Evolutionary conservation across 2,888 invertebrate species (phyloP), one percentile per base, ranked within the genome.

Genomic region (Leptopilina drosophilae): DNA sequence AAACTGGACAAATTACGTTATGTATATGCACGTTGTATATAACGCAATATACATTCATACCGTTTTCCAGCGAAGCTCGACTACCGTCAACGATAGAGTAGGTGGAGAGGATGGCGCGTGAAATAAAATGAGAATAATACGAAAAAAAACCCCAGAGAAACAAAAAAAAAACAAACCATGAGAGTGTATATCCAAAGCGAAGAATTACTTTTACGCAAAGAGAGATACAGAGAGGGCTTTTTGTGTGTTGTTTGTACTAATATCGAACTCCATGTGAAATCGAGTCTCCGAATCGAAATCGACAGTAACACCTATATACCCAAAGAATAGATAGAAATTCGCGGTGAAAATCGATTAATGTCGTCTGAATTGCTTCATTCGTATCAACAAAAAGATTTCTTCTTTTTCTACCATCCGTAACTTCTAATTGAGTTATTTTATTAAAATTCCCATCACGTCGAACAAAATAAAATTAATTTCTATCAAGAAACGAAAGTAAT

Each of bases 131-230:
- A 81, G 78, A 81, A 77, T 78, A 76, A 77, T 82, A 79, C 66
- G 75, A 79, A 78, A 80, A 78, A 81, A 77, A 62, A 69, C 64
- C 49, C 9, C 46, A 9, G 7, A 78, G 53, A 82, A 79, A 82
- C 76, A 81, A 77, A 78, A 78, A 80, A 77, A 20, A 20, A 20
- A 20, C 20, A n/a, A n/a, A n/a, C 65, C 67, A 77, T 83, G 77
- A 77, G 78, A 80, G 78, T 79, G 78, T 78, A 81, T 81, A 81
- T 77, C 69, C 78, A 79, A 81, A 81, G 79, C 80, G 79, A 79
- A 79, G 79, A 80, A 83, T 81, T 81, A 83, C 81, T 76, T 77
- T 76, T 78, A 81, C 78, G 79, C 83, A 83, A 79, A 78, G 67
- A 53, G 77, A 76, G 64, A 42, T 42, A 42, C 79, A 78, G 67